A percentile compares a stretch with the other conserved stretches of the same genome.
These are phyloP conservation scores for Pseudopipra pipra DNA, from an alignment of 2,113 vertebrate genomes.

Conservation along the genomic window DNA sequence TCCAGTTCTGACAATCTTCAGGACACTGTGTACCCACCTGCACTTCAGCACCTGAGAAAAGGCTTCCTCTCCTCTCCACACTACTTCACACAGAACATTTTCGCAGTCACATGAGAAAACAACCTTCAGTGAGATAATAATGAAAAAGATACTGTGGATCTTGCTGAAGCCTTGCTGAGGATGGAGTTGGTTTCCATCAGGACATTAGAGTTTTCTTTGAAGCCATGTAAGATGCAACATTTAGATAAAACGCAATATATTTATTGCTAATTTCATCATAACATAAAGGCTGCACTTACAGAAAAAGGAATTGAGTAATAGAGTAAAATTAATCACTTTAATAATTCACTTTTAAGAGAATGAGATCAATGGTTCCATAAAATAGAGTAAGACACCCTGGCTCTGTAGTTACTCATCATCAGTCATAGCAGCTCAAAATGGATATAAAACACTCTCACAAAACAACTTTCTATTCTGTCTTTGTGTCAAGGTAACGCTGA, in stretches of 20 bases:
- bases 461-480: background rate
- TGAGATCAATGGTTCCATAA: background rate
- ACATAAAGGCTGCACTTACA: background rate
- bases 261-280: background rate
- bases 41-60: background rate
- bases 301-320: background rate
- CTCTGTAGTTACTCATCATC: background rate
- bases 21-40: background rate
- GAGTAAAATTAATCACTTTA: background rate
- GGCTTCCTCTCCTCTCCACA: background rate
- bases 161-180: background rate
- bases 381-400: background rate
- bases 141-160: background rate
- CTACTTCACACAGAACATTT: background rate
- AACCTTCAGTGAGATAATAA: background rate
- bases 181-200: background rate
- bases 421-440: background rate
- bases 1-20: background rate
- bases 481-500: background rate
- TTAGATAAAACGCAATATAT: background rate
- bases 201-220: background rate
- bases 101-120: background rate
- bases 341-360: background rate
- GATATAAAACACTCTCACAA: background rate
- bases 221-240: background rate